Conservation (phyloP, 2,797 vertebrate genomes). For the Centropyge bicolor region DNA sequence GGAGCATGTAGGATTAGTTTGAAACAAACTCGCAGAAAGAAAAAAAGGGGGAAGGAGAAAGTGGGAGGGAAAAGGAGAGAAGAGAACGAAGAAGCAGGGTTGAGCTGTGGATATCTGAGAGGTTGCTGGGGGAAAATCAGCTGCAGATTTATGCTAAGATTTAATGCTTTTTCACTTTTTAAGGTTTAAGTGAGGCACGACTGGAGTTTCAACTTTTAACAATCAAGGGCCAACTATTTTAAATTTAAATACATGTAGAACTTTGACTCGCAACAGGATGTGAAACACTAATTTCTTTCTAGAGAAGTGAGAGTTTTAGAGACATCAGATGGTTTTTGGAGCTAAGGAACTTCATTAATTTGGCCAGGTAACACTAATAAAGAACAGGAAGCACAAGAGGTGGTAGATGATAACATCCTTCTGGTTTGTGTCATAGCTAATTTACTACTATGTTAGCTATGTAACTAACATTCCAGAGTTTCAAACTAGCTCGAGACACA, state of each 20-base stretch:
- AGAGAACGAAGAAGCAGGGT: conserved; percentile 58
- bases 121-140: neutral
- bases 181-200: neutral
- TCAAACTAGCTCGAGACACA: neutral
- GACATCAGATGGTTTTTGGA: neutral
- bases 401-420: neutral
- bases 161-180: conserved; percentile 15
- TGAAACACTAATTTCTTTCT: neutral
- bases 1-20: conserved; percentile 88
- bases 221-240: neutral
- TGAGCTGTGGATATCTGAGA: conserved; percentile 43
- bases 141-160: conserved; percentile 15
- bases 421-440: neutral
- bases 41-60: conserved; percentile 26
- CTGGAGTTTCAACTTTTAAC: neutral
- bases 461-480: neutral
- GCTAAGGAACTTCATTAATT: neutral
- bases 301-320: neutral
- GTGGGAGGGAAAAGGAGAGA: conserved; percentile 23
- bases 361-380: neutral
- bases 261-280: neutral
- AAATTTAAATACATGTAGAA: neutral
- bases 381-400: neutral
- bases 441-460: neutral
- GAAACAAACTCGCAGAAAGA: conserved; percentile 75